Percentiles rank a stretch among this genome's conserved stretches.
Evolutionary conservation across 1,140 invertebrate species (phyloP).

Genomic region (Carposina sasakii): DNA sequence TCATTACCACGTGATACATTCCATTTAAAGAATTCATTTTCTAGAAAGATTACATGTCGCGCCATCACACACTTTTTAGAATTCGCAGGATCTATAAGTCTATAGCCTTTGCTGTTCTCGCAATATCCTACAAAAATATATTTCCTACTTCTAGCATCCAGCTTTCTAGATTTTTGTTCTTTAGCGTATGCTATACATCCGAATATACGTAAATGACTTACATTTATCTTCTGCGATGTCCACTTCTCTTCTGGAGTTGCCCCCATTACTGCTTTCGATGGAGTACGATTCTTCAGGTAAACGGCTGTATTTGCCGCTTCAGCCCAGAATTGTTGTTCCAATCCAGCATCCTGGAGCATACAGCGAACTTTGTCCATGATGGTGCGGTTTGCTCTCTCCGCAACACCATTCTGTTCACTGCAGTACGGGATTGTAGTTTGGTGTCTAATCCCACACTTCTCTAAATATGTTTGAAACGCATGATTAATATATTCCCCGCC

Average conservation of each 20-base stretch:
- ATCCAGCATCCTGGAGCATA: slow-evolving; percentile 39
- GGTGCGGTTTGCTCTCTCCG: slow-evolving; percentile 30
- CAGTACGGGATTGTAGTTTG: slow-evolving; percentile 43
- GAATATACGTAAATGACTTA: no score
- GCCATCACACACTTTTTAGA: no score
- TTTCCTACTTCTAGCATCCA: slow-evolving; percentile 25
- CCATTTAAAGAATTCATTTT: no score
- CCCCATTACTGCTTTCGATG: slow-evolving; percentile 14
- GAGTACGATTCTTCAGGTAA: slow-evolving; percentile 50
- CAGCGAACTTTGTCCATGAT: no score
- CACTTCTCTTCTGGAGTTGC: slow-evolving; percentile 11
- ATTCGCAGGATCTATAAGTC: background rate
- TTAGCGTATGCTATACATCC: no score
- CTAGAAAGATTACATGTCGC: background rate
- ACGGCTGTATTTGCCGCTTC: slow-evolving; percentile 48
- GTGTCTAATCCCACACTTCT: slow-evolving; percentile 35
- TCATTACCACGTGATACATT: no score
- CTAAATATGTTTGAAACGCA: background rate
- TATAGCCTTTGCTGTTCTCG: slow-evolving; percentile 28
- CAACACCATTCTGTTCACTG: slow-evolving; percentile 54
- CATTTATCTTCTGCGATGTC: background rate
- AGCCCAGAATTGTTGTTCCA: slow-evolving; percentile 56
- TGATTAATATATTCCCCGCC: slow-evolving; percentile 44
- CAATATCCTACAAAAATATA: slow-evolving; percentile 37
- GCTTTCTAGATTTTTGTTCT: slow-evolving; percentile 23